Base-by-base conservation (phyloP, 2,888 invertebrate genomes). In the Glomeris marginata region DNA sequence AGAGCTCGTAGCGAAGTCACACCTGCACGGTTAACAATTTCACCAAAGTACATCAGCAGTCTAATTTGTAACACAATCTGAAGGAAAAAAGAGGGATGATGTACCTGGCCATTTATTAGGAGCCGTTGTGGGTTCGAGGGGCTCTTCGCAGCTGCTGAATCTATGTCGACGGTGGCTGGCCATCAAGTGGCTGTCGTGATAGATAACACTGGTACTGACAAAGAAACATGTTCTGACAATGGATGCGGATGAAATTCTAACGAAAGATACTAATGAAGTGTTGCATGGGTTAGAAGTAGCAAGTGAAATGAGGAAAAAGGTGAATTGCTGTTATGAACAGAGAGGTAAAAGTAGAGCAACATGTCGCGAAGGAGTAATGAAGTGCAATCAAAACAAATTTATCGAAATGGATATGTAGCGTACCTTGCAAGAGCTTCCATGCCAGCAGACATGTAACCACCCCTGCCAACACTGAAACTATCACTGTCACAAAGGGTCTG, bases 1-100 rank as follows among this genome's bases (percentile, higher is more conserved):
- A 98, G 72, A 0, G 92, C 87, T 22, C 94, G 76, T 38, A 98
- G 72, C 51, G 87, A 88, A 1, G 92, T 87, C 1, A 97, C 95
- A 11, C 97, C 94, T 72, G 57, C 5, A 42, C 16, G 40, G 13
- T 36, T 36, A 11, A 11, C 11, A 36, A 36, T 36, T 33, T 45
- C 28, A 28, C 2, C 15, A 28, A 28, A 34, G 45, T 35, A 10
- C 6, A 10, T 10, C 11, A 42, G n/a, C 8, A 15, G 20, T 5
- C 8, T 2, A 13, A 8, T 1, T 1, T 45, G n/a, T 34, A 34
- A 2, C 15, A 41, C n/a, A 16, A 1, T 28, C 35, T 11, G 18
- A 47, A 40, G 41, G 18, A 33, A 34, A 33, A 40, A 3, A 4
- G n/a, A 13, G 10, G 36, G 18, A 38, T 18, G 11, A 15, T n/a